A percentile compares a stretch with the other conserved stretches of the same genome.
Evolutionary conservation across 1,140 invertebrate species (phyloP).

Genomic region (Epicauta chinensis): DNA sequence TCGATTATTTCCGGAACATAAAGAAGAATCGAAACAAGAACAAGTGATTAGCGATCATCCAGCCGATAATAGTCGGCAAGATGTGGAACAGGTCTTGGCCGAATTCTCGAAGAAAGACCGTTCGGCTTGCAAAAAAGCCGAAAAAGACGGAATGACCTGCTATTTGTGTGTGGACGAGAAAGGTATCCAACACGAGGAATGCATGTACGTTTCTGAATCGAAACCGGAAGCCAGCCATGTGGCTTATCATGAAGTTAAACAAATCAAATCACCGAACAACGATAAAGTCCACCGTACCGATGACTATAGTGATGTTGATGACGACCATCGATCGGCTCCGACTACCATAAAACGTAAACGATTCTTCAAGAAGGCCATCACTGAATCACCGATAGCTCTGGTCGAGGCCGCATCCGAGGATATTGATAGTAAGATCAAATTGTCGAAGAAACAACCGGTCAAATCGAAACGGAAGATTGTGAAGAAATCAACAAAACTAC

Average conservation of each 20-base stretch:
- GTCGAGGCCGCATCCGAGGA: slow-evolving; percentile 19
- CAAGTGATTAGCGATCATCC: slow-evolving; percentile 43
- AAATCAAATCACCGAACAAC: slow-evolving; percentile 19
- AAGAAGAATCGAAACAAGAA: slow-evolving; percentile 37
- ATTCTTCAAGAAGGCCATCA: slow-evolving; percentile 26
- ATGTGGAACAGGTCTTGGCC: slow-evolving; percentile 61
- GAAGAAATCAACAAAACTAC: slow-evolving; percentile 13
- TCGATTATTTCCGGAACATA: slow-evolving; percentile 42
- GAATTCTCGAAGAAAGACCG: slow-evolving; percentile 64
- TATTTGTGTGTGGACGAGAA: slow-evolving; percentile 60
- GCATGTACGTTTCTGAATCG: slow-evolving; percentile 62
- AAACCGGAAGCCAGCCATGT: slow-evolving; percentile 51
- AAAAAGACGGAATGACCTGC: slow-evolving; percentile 67
- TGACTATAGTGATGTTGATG: background rate
- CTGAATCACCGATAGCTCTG: slow-evolving; percentile 8
- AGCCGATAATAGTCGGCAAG: slow-evolving; percentile 49
- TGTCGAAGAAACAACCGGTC: slow-evolving; percentile 3
- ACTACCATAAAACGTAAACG: slow-evolving; percentile 23
- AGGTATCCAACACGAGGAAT: slow-evolving; percentile 65
- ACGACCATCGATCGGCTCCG: slow-evolving; percentile 11
- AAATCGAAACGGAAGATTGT: slow-evolving; percentile 10
- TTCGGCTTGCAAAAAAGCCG: slow-evolving; percentile 60
- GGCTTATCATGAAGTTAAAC: slow-evolving; percentile 30
- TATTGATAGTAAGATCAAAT: slow-evolving; percentile 19
- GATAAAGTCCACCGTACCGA: background rate